Base-by-base conservation (phyloP, 2,888 invertebrate species). In the Coleophora deauratella region DNA sequence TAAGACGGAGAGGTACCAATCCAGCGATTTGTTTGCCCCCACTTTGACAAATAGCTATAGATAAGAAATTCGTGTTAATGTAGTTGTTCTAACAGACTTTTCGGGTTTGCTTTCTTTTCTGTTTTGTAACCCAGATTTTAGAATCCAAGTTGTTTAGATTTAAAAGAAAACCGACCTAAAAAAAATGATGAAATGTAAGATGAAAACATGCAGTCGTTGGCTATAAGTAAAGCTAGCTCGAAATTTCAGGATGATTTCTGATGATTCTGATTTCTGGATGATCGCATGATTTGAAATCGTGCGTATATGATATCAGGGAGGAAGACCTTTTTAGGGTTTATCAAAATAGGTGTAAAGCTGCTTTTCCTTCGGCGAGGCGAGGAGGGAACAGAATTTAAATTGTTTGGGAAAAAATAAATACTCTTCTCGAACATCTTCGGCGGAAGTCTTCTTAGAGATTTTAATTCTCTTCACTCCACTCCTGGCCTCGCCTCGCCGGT, bases 11-110 rank as follows among this genome's bases (percentile, higher is more conserved):
- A 57, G 62, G 57, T 54, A 61, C 64, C 63, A 71, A 72, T 70
- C 71, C 66, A 59, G 66, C 67, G 63, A 75, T 77, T 74, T 70
- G 67, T 72, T 72, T 66, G 58, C 60, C 59, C 60, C 59, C 59
- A 70, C 73, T 72, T 73, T 76, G 76, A 78, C 74, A 74, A 75
- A 78, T 72, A 66, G 64, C 55, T 42, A 59, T 46, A 71, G 77
- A 77, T 75, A 74, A 74, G 68, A 62, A 66, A 56, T 66, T 62
- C 68, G 68, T 74, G 74, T 73, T 69, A 74, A 73, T 71, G 57
- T 21, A 21, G 21, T 21, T 21, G 21, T 21, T 21, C 6, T 21
- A 21, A 6, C 21, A n/a, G n/a, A n/a, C n/a, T n/a, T n/a, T n/a
- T n/a, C 21, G 6, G 21, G 21, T 21, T n/a, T n/a, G n/a, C n/a